Percentiles rank a stretch among this genome's conserved stretches.
These are phyloP conservation scores for Amyelois transitella DNA, from an alignment of 1,140 invertebrate genomes.

Conservation along the genomic window DNA sequence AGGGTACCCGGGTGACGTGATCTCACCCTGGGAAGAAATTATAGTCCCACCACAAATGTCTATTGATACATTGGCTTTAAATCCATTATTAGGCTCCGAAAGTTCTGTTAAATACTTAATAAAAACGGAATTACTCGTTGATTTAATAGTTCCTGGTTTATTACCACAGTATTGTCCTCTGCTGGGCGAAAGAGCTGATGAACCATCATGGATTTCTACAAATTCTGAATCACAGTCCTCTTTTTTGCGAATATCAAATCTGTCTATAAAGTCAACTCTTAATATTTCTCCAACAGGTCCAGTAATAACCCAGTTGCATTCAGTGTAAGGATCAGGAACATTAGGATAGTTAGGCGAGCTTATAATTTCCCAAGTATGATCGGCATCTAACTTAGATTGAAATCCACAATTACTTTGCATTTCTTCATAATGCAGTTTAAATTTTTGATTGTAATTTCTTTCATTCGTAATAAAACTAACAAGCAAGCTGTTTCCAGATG, in stretches of 20 bases:
- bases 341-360: slow-evolving; percentile 86
- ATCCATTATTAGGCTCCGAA: slow-evolving; percentile 82
- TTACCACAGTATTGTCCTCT: slow-evolving; percentile 80
- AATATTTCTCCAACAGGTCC: slow-evolving; percentile 81
- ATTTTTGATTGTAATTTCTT: slow-evolving; percentile 58
- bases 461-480: slow-evolving; percentile 30
- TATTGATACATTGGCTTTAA: slow-evolving; percentile 82
- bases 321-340: slow-evolving; percentile 82
- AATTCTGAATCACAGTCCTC: slow-evolving; percentile 80
- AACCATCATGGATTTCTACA: slow-evolving; percentile 87
- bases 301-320: slow-evolving; percentile 87
- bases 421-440: slow-evolving; percentile 77
- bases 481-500: slow-evolving; percentile 79
- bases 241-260: slow-evolving; percentile 80
- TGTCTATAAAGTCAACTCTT: slow-evolving; percentile 82
- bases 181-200: slow-evolving; percentile 77
- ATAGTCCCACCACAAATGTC: slow-evolving; percentile 76
- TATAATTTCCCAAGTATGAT: slow-evolving; percentile 73
- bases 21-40: slow-evolving; percentile 55
- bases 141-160: slow-evolving; percentile 77
- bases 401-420: slow-evolving; percentile 78
- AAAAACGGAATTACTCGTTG: slow-evolving; percentile 80
- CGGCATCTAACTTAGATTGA: slow-evolving; percentile 58
- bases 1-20: slow-evolving; percentile 78
- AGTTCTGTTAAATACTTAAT: slow-evolving; percentile 83